These are phyloP conservation scores for Thymelicus acteon DNA, from an alignment of 2,888 invertebrate genomes.

Conservation along the genomic window DNA sequence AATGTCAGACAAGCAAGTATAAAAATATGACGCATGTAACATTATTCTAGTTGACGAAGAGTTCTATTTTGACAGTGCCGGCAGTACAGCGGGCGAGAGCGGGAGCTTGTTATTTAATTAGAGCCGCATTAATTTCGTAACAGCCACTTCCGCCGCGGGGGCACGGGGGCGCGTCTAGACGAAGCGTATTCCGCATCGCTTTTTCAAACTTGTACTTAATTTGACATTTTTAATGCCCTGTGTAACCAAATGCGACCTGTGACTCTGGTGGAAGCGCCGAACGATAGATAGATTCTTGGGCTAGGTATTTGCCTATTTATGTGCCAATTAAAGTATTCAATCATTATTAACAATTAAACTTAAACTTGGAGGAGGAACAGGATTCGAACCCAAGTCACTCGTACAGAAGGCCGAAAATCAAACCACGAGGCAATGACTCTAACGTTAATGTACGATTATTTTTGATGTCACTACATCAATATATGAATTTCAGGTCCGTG, in stretches of 20 bases:
- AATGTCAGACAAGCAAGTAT: neutral
- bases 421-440: too few relatives aligned
- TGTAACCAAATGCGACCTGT: too few relatives aligned
- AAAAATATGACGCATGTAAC: slow-evolving; percentile 17
- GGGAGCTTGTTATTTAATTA: slow-evolving; percentile 78
- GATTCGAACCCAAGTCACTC: too few relatives aligned
- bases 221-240: neutral
- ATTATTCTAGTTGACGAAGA: slow-evolving; percentile 43
- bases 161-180: slow-evolving; percentile 51
- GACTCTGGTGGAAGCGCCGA: too few relatives aligned
- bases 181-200: slow-evolving; percentile 26
- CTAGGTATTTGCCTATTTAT: too few relatives aligned
- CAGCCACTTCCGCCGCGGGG: slow-evolving; percentile 69
- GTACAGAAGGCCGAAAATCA: too few relatives aligned
- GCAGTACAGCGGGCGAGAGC: slow-evolving; percentile 50
- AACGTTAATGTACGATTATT: too few relatives aligned
- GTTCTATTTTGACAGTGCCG: slow-evolving; percentile 39
- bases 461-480: too few relatives aligned
- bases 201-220: slow-evolving; percentile 25
- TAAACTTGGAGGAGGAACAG: too few relatives aligned
- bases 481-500: neutral
- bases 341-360: too few relatives aligned
- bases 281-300: too few relatives aligned
- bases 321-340: too few relatives aligned
- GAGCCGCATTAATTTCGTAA: slow-evolving; percentile 79